phyloP scores from a whole-genome alignment of 2,888 invertebrate species.

The Habrosyne pyritoides region DNA sequence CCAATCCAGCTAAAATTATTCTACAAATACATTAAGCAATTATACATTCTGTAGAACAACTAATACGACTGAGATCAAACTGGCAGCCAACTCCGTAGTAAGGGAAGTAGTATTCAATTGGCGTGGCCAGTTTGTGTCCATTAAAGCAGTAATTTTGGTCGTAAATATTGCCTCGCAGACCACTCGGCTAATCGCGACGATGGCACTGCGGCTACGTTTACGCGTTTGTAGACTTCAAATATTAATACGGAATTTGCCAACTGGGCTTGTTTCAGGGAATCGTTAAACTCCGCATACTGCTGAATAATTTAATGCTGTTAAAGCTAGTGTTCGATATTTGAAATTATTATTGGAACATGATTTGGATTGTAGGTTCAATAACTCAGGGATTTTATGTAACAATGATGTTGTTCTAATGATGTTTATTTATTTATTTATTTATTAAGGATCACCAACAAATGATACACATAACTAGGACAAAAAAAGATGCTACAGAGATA shows the following conservation, averaged over 20 bases:
- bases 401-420: no score
- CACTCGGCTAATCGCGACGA: conserved; percentile 42
- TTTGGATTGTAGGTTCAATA: no score
- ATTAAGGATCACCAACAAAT: no score
- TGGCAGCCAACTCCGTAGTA: conserved; percentile 31
- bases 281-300: neutral
- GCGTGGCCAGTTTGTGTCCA: conserved; percentile 44
- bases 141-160: conserved; percentile 49
- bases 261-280: neutral
- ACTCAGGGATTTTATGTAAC: no score
- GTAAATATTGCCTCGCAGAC: conserved; percentile 45
- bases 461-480: no score
- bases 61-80: neutral
- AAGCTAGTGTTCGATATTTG: neutral
- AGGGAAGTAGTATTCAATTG: conserved; percentile 42
- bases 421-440: no score
- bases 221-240: conserved; percentile 37
- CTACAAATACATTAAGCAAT: neutral
- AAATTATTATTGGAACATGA: no score
- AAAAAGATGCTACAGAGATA: no score
- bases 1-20: no score
- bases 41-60: neutral
- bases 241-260: conserved; percentile 21
- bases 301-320: neutral
- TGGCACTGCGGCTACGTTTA: conserved; percentile 28